Conservation (phyloP, 2,113 vertebrate genomes). For the Agapornis roseicollis region DNA sequence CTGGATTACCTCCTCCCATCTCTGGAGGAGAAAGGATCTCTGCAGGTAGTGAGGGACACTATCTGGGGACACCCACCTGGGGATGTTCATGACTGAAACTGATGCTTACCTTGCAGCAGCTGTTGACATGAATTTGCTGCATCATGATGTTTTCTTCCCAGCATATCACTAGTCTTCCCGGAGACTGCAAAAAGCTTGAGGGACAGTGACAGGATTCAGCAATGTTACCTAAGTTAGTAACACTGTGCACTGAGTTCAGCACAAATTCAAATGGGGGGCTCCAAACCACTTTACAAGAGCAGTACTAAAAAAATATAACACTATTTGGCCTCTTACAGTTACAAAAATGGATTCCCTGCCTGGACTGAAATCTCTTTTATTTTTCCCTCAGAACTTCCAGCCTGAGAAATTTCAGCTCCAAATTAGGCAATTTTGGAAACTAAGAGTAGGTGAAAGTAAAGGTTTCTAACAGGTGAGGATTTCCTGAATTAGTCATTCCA, state of each 20-base stretch:
- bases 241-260: neutral
- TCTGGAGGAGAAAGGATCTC: neutral
- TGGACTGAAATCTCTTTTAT: neutral
- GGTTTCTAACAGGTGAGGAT: neutral
- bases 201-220: neutral
- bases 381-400: neutral
- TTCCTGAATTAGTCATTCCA: neutral
- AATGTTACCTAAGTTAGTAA: neutral
- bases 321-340: neutral
- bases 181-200: neutral
- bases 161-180: fast-evolving
- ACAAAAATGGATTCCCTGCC: neutral
- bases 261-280: neutral
- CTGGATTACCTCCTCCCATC: neutral
- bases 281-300: neutral
- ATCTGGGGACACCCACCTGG: neutral
- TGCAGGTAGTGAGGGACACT: neutral
- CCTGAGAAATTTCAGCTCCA: neutral
- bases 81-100: neutral
- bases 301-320: neutral
- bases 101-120: neutral
- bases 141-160: neutral
- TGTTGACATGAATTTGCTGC: neutral
- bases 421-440: neutral
- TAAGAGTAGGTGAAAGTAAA: neutral